These are phyloP conservation scores for Drosophila neotestacea DNA, from an alignment of 2,888 invertebrate species.

Conservation along the genomic window DNA sequence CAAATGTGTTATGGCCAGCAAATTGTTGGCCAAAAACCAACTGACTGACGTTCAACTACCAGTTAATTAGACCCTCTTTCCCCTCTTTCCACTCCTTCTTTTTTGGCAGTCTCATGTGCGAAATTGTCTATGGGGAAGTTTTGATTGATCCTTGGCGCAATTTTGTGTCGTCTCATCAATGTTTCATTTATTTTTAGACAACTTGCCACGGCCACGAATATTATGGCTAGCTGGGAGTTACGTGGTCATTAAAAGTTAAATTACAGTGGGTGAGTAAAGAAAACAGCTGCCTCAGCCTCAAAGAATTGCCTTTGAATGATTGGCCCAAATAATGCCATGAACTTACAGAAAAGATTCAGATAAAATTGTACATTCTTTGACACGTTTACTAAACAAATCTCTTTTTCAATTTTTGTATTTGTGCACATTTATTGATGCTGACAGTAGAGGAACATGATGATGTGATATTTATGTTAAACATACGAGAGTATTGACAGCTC, in stretches of 20 bases:
- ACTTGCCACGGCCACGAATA: conserved; percentile 1
- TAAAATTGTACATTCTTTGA: conserved; percentile 9
- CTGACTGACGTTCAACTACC: conserved; percentile 10
- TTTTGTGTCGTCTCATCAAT: conserved; percentile 46
- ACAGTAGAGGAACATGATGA: conserved; percentile 24
- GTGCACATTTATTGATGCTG: conserved; percentile 32
- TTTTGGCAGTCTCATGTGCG: conserved; percentile 18
- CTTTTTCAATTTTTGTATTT: conserved; percentile 2
- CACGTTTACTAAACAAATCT: conserved; percentile 27
- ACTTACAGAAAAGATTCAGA: background rate
- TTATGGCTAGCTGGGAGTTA: conserved; percentile 15
- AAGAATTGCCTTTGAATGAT: conserved; percentile 19
- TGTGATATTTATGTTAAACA: conserved; percentile 28
- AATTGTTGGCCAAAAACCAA: conserved; percentile 30
- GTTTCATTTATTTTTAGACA: conserved; percentile 37
- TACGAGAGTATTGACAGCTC: conserved; percentile 23
- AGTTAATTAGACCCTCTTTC: conserved; percentile 58
- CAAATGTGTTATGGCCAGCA: conserved; percentile 34
- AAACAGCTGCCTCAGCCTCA: conserved; percentile 8
- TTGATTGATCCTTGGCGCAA: conserved; percentile 42
- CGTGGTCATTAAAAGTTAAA: conserved; percentile 29
- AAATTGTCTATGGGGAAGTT: conserved; percentile 21
- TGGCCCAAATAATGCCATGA: conserved; percentile 10
- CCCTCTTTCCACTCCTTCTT: background rate
- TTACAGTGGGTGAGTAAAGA: background rate